A percentile compares a stretch with the other conserved stretches of the same genome.
phyloP scores from a whole-genome alignment of 1,140 invertebrate species.

The Oreohelix idahoensis region DNA sequence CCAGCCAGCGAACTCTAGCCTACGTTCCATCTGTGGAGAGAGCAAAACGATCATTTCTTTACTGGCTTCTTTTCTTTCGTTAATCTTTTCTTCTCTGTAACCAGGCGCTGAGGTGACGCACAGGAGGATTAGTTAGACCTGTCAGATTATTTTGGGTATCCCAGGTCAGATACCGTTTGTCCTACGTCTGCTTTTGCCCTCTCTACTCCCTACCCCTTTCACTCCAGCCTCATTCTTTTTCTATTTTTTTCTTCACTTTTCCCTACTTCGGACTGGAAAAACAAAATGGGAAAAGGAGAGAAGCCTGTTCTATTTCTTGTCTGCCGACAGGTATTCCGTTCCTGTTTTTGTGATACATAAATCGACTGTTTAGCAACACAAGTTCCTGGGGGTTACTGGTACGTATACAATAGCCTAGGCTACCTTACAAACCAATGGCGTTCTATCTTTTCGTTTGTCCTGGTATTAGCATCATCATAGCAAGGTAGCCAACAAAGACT shows the following conservation, averaged over 20 bases:
- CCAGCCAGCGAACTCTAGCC: neutral
- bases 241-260: neutral
- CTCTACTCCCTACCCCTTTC: neutral
- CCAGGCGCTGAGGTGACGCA: neutral
- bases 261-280: neutral
- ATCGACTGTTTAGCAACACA: neutral
- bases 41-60: neutral
- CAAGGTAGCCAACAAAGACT: too few species aligned
- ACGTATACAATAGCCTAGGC: too few species aligned
- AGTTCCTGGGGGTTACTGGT: too few species aligned
- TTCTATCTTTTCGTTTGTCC: too few species aligned
- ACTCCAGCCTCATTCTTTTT: neutral
- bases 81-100: neutral
- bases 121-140: neutral
- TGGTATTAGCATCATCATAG: too few species aligned
- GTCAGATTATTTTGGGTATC: conserved; percentile 14
- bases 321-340: conserved; percentile 4
- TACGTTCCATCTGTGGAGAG: neutral
- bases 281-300: neutral
- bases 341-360: neutral
- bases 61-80: neutral
- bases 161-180: conserved; percentile 17
- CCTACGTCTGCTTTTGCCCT: neutral
- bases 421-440: too few species aligned
- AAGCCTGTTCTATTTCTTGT: neutral